Evolutionary conservation across 2,113 vertebrate species (phyloP).

Genomic region (Nothocercus julius): DNA sequence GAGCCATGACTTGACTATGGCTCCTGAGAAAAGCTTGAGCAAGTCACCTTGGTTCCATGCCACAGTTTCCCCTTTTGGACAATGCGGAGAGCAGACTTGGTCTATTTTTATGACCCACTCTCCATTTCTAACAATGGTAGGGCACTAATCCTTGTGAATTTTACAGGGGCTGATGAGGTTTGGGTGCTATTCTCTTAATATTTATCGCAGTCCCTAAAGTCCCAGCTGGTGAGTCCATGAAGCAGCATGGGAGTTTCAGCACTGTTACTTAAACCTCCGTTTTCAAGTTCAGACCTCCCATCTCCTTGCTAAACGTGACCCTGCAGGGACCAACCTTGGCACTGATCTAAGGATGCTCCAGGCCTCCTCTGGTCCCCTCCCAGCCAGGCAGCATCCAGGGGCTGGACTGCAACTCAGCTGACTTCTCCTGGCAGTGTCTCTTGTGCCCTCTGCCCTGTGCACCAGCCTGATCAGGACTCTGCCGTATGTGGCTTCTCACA

Average conservation of each 20-base stretch:
- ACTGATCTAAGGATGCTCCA: too few species aligned
- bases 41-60: neutral
- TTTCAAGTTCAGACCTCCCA: neutral
- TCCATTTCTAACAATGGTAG: neutral
- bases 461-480: too few species aligned
- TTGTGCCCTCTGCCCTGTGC: too few species aligned
- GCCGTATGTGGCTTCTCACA: too few species aligned
- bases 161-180: neutral
- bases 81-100: neutral
- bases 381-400: neutral
- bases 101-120: neutral
- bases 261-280: accelerated
- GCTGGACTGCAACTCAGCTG: neutral
- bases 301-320: neutral
- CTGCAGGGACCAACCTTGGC: neutral
- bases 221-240: neutral
- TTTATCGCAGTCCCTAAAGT: neutral
- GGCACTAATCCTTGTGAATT: neutral
- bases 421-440: too few species aligned
- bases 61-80: neutral
- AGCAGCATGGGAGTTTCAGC: neutral
- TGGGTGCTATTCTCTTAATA: neutral
- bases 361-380: neutral
- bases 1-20: neutral
- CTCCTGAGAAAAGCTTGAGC: neutral